Conservation (phyloP, 2,113 vertebrate species). For the Falco punctatus region DNA sequence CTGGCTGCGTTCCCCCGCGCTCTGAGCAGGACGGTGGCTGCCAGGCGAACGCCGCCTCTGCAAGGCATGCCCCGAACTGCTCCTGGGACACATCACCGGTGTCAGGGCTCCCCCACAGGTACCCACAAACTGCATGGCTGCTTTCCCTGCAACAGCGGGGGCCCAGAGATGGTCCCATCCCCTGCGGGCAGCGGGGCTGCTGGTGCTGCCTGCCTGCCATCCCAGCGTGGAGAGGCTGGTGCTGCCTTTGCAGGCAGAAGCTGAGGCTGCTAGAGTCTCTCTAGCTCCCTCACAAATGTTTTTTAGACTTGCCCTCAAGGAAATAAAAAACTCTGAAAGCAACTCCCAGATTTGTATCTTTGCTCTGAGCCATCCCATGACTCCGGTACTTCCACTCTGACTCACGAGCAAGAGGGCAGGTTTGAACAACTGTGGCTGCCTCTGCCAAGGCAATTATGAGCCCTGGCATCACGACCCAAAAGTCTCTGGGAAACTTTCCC, state of each 20-base stretch:
- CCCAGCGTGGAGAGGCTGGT: not conserved
- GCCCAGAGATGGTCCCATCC: not conserved
- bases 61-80: not conserved
- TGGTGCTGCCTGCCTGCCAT: not conserved
- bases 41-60: not conserved
- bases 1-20: too few species aligned
- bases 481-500: conserved; percentile 19
- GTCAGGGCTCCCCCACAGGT: not conserved
- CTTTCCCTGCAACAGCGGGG: not conserved
- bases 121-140: not conserved
- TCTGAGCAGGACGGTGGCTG: not conserved
- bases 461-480: not conserved
- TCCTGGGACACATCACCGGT: not conserved
- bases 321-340: conserved; percentile 19
- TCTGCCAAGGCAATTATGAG: conserved; percentile 32
- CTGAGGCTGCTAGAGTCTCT: not conserved
- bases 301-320: not conserved
- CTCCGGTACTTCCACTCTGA: conserved; percentile 30
- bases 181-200: not conserved
- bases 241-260: not conserved
- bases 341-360: conserved; percentile 34
- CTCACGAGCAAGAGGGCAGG: conserved; percentile 38
- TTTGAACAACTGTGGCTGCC: conserved; percentile 9
- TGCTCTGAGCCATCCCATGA: not conserved
- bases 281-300: not conserved